Evolutionary conservation across 1,140 invertebrate species (phyloP), one percentile per base, ranked within the genome.

Genomic region (Eriocheir sinensis): DNA sequence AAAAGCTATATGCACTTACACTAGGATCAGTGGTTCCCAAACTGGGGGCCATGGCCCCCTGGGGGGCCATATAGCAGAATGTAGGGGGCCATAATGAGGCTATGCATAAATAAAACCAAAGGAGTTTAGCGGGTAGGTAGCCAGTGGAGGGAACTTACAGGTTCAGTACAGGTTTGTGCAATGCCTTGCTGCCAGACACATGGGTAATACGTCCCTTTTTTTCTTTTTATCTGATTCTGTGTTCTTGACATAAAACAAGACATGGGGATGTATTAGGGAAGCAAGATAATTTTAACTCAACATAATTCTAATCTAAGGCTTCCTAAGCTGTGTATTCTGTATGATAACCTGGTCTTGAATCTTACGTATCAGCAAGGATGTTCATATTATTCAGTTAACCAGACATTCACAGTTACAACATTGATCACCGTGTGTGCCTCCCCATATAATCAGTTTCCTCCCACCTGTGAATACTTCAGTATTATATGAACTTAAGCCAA

Each of bases 331-430:
- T 53, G 41, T 27, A 90, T 90, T 90, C 44, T 90, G 89, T 90
- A 90, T 90, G 44, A 90, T 53, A 90, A 90, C 89, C 41, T 90
- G 89, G 44, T 32, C 89, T 32, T 90, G 44, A 90, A 53, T 90
- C 89, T 90, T 90, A 21, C 27, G 41, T 48, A 90, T 90, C 89
- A 90, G 89, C 32, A 41, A 90, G 89, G 27, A 90, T 90, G 48
- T 53, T 6, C 44, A 53, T 34, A 90, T 89, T 44, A 89, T 89
- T 44, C 88, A 89, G 89, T 85, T 85, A 90, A 90, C 89, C 89
- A 53, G 41, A 53, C 40, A 53, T 34, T 90, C 89, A 53, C 44
- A 53, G n/a, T 90, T 60, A 15, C 44, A 12, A 32, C 41, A 53
- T 53, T 60, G 89, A 53, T 90, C 27, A 90, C 48, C 41, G 41